These are phyloP conservation scores for Tenrec ecaudatus DNA, from an alignment of 2,113 vertebrate species.

Conservation along the genomic window DNA sequence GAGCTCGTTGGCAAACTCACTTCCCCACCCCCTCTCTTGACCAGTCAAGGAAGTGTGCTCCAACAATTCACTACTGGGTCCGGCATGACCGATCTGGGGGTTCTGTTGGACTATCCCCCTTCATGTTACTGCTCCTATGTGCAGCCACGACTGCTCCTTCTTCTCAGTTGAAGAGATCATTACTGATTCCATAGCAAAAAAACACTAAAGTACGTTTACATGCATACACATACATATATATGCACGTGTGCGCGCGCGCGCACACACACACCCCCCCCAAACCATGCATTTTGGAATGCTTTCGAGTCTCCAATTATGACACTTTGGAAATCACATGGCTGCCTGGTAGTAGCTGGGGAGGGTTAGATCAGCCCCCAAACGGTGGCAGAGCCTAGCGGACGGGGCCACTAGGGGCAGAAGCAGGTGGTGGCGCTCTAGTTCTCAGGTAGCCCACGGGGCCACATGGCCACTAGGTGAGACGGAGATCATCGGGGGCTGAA, in stretches of 20 bases:
- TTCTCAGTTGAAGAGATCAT: neutral
- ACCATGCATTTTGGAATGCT: slow-evolving; percentile 17
- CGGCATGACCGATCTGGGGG: neutral
- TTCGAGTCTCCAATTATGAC: slow-evolving; percentile 16
- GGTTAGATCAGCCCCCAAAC: slow-evolving; percentile 51
- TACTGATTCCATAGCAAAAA: slow-evolving; percentile 36
- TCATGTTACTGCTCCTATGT: neutral
- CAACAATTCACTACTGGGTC: slow-evolving; percentile 19
- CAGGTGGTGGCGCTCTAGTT: neutral
- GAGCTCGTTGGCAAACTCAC: neutral
- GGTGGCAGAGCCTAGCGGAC: slow-evolving; percentile 65
- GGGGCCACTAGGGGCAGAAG: too few relatives aligned
- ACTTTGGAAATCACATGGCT: slow-evolving; percentile 39
- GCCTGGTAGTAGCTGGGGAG: slow-evolving; percentile 48
- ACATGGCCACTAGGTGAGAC: slow-evolving; percentile 80
- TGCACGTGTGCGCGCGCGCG: too few relatives aligned
- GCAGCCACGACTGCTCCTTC: neutral
- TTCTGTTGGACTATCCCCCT: neutral
- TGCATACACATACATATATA: neutral
- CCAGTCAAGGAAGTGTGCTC: neutral
- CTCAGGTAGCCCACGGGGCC: slow-evolving; percentile 79
- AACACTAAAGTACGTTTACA: too few relatives aligned
- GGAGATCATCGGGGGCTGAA: slow-evolving; percentile 82
- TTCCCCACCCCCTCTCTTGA: neutral
- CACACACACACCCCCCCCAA: neutral